A percentile compares a stretch with the other conserved stretches of the same genome.
phyloP scores from a whole-genome alignment of 92 coral and sea anemone genomes.

The Paragorgia papillata region DNA sequence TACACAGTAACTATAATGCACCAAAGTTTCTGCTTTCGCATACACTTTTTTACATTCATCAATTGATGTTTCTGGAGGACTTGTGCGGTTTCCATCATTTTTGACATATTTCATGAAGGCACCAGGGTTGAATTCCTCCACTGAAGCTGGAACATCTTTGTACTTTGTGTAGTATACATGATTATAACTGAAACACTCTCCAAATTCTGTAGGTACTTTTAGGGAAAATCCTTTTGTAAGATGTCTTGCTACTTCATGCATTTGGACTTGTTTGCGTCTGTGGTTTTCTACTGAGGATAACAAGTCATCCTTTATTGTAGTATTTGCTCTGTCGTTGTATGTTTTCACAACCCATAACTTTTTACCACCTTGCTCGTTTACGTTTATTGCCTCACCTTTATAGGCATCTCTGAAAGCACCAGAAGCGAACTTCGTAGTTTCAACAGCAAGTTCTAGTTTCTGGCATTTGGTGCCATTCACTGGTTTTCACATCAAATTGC shows the following conservation, averaged over 20 bases:
- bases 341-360: conserved; percentile 31
- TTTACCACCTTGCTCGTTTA: no score
- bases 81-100: conserved; percentile 8
- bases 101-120: conserved; percentile 39
- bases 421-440: conserved; percentile 30
- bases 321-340: conserved; percentile 18
- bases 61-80: neutral
- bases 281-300: conserved; percentile 16
- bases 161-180: conserved; percentile 12
- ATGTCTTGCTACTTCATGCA: conserved; percentile 40
- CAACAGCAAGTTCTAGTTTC: conserved; percentile 16
- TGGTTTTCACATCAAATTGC: conserved; percentile 15
- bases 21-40: conserved; percentile 33
- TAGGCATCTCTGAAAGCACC: conserved; percentile 44
- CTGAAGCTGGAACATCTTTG: conserved; percentile 21
- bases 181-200: conserved; percentile 30
- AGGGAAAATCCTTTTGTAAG: conserved; percentile 12
- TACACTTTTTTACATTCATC: neutral
- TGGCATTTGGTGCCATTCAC: neutral
- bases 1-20: conserved; percentile 39
- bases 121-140: conserved; percentile 38
- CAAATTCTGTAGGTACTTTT: conserved; percentile 41
- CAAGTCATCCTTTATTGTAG: conserved; percentile 7
- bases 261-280: conserved; percentile 45
- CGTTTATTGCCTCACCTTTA: conserved; percentile 10